Percentiles rank a stretch among this genome's conserved stretches.
phyloP scores from a whole-genome alignment of 2,113 vertebrate species.

The Lethenteron camtschaticum region DNA sequence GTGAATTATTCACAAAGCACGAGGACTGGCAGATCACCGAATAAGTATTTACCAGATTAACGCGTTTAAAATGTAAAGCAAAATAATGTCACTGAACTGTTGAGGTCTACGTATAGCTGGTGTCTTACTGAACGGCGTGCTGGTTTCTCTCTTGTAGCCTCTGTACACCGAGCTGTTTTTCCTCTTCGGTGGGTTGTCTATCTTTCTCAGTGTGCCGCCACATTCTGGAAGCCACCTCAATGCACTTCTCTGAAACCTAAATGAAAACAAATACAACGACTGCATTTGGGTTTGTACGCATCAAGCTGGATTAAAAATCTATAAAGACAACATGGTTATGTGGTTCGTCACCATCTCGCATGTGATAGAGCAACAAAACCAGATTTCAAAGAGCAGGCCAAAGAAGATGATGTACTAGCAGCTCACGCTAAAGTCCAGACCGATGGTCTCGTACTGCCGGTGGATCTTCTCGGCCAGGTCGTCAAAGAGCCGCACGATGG shows the following conservation, averaged over 20 bases:
- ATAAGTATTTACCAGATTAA: too few species aligned
- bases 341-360: too few species aligned
- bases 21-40: too few species aligned
- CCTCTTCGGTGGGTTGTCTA: not conserved
- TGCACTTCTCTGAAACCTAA: too few species aligned
- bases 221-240: too few species aligned
- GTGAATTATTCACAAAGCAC: too few species aligned
- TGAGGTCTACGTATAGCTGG: too few species aligned
- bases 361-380: too few species aligned
- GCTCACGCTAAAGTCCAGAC: constrained; percentile 64
- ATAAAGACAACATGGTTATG: not conserved
- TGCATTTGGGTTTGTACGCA: not conserved
- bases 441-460: constrained; percentile 82
- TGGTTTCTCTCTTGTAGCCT: not conserved
- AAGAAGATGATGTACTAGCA: not conserved
- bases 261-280: not conserved
- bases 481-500: constrained; percentile 77
- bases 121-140: not conserved
- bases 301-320: not conserved
- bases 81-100: too few species aligned
- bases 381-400: too few species aligned
- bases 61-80: too few species aligned
- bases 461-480: constrained; percentile 90
- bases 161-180: not conserved
- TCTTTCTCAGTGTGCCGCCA: not conserved